Evolutionary conservation across 2,797 vertebrate genomes (phyloP), one percentile per base, ranked within the genome.

Genomic region (Mallotus villosus): DNA sequence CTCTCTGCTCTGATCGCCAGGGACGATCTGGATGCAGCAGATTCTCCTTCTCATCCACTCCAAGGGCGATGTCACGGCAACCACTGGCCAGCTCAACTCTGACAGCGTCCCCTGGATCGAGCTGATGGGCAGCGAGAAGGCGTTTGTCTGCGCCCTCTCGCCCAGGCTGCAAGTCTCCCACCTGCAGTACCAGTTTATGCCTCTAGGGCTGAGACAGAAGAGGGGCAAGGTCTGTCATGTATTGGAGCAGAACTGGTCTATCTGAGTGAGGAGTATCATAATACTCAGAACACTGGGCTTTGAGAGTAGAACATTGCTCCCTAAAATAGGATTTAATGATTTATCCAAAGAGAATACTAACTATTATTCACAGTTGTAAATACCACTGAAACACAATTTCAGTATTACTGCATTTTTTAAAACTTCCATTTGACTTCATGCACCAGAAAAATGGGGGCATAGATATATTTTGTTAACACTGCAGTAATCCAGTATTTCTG

Each of bases 11-110:
- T 68, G 21, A 68, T 65, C 60, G 25, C 34, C 82, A 92, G 90
- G 91, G 1, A 91, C 90, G 2, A 87, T 88, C 72, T 92, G 90
- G 89, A 82, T 91, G 86, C 90, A 91, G 78, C 90, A 92, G 79
- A 91, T 92, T 57, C 68, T 92, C 22, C 72, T 80, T 70, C 77
- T 90, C 32, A 81, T 90, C 0, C 78, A 89, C 70, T 77, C 79
- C 0, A 84, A 88, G 66, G 89, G 89, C 4, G 83, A 90, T 11
- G 17, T 81, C 70, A 69, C 65, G 0, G 72, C 71, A 60, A 67
- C 74, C 58, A 53, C 53, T 21, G 49, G 64, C 17, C 32, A 74
- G 51, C 19, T 22, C 41, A 59, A 71, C 60, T 60, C 0, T 3
- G 74, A 81, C 0, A 55, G 70, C 25, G 24, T 90, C 14, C 87